A percentile compares a stretch with the other conserved stretches of the same genome.
phyloP scores from a whole-genome alignment of 2,888 invertebrate species.

The Sesia apiformis region DNA sequence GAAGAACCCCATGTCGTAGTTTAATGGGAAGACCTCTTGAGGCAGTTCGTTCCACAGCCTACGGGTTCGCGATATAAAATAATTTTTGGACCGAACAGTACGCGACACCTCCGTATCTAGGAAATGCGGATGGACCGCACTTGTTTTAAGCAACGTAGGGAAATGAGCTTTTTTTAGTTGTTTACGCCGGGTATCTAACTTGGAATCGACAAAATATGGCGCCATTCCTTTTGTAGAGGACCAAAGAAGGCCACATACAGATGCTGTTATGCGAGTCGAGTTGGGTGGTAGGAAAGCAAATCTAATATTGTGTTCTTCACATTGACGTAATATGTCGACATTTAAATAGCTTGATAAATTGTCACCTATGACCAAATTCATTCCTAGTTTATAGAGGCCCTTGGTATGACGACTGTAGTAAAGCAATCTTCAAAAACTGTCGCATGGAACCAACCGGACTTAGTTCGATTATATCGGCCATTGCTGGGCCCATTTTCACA shows the following conservation, averaged over 20 bases:
- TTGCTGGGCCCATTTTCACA: not conserved
- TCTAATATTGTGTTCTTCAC: constrained; percentile 1
- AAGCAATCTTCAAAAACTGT: not conserved
- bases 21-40: too few relatives aligned
- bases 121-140: too few relatives aligned
- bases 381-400: constrained; percentile 2
- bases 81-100: too few relatives aligned
- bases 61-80: too few relatives aligned
- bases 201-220: constrained; percentile 1
- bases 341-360: constrained; percentile 8
- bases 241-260: not conserved
- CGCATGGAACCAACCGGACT: not conserved
- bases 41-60: too few relatives aligned
- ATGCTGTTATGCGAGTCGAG: not conserved
- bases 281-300: constrained; percentile 4
- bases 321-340: constrained; percentile 1
- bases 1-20: too few relatives aligned
- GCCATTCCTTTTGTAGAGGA: constrained; percentile 1
- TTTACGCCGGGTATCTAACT: too few relatives aligned
- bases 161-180: too few relatives aligned
- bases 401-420: not conserved
- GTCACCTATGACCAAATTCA: constrained; percentile 9
- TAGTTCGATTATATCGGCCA: not conserved
- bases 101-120: too few relatives aligned
- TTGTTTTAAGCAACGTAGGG: too few relatives aligned